phyloP scores from a whole-genome alignment of 2,888 invertebrate genomes.

The Polia nebulosa region DNA sequence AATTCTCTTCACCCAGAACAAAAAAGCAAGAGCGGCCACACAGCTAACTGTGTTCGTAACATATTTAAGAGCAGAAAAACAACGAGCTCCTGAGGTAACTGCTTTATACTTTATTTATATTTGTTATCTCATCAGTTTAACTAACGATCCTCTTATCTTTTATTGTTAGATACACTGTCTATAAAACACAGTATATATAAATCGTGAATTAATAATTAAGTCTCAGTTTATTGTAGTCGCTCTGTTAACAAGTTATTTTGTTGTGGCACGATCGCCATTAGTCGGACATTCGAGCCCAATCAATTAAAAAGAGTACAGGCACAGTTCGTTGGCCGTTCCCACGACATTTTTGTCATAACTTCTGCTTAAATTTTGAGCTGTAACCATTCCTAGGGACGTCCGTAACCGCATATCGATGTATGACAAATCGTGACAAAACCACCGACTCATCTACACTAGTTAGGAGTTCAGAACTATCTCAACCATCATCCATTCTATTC shows the following conservation, averaged over 20 bases:
- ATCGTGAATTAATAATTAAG: conserved; percentile 78
- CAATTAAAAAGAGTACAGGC: conserved; percentile 76
- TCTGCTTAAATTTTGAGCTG: conserved; percentile 79
- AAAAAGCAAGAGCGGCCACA: conserved; percentile 45
- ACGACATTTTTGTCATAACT: conserved; percentile 88
- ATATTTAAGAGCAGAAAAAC: conserved; percentile 58
- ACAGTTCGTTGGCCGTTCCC: conserved; percentile 83
- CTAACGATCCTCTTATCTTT: conserved; percentile 57
- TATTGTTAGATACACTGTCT: conserved; percentile 61
- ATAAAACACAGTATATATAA: conserved; percentile 63
- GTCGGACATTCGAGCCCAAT: conserved; percentile 73
- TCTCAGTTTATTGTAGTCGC: conserved; percentile 67
- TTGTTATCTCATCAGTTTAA: conserved; percentile 57
- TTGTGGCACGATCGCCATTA: conserved; percentile 78
- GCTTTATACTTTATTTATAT: conserved; percentile 54
- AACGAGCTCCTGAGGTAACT: conserved; percentile 52
- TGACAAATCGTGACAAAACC: conserved; percentile 91
- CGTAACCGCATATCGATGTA: conserved; percentile 87
- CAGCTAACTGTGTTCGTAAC: conserved; percentile 55
- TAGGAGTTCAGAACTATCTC: conserved; percentile 56
- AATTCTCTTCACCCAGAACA: conserved; percentile 51
- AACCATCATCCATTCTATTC: conserved; percentile 47
- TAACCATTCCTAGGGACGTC: conserved; percentile 74
- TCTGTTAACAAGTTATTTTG: conserved; percentile 78
- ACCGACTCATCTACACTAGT: conserved; percentile 84